Evolutionary conservation across 2,888 invertebrate species (phyloP).

Genomic region (Alloscopus bannaensis): DNA sequence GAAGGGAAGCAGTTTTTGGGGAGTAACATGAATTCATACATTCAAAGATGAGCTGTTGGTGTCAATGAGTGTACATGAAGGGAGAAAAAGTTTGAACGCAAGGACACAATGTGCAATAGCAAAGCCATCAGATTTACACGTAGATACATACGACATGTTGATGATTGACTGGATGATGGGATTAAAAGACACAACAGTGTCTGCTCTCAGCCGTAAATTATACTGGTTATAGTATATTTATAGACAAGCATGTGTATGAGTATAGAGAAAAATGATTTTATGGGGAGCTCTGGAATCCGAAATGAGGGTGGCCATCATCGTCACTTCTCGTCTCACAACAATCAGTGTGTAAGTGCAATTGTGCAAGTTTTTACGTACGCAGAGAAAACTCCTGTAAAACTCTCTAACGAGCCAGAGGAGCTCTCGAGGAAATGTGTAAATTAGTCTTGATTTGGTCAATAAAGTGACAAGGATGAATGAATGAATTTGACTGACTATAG

Average conservation of each 20-base stretch:
- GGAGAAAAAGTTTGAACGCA: too few species aligned
- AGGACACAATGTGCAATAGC: conserved; percentile 26
- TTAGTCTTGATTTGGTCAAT: conserved; percentile 64
- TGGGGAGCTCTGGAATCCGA: too few species aligned
- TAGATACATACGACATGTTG: conserved; percentile 30
- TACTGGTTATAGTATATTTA: too few species aligned
- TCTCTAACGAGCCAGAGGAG: background rate
- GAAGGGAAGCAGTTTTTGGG: too few species aligned
- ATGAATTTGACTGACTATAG: conserved; percentile 28
- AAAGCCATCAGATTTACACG: too few species aligned
- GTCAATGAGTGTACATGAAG: too few species aligned
- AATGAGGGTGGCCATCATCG: conserved; percentile 14
- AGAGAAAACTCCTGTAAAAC: background rate
- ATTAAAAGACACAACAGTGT: conserved; percentile 31
- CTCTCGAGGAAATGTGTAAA: conserved; percentile 60
- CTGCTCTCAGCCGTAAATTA: conserved; percentile 16
- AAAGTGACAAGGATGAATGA: conserved; percentile 63
- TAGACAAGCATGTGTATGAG: too few species aligned
- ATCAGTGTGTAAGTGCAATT: background rate
- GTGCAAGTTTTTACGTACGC: background rate
- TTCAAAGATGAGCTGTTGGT: too few species aligned
- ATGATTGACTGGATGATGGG: conserved; percentile 61
- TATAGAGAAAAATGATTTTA: too few species aligned
- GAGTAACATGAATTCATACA: too few species aligned
- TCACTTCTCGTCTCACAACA: background rate